These are phyloP conservation scores for Rhizoglyphus robini DNA, from an alignment of 1,140 invertebrate species.

Conservation along the genomic window DNA sequence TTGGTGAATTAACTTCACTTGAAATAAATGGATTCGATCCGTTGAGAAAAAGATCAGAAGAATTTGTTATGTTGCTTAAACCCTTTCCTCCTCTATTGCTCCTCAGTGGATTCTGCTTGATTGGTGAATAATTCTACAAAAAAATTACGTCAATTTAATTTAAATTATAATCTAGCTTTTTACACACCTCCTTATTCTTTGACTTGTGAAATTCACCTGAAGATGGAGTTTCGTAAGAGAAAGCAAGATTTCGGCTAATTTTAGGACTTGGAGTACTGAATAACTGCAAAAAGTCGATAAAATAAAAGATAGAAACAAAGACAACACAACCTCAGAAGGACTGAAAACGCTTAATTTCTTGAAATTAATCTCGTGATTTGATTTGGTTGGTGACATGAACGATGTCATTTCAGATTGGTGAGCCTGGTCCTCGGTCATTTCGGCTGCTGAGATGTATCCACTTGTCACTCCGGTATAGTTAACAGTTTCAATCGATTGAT, in stretches of 20 bases:
- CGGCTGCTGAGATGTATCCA: constrained; percentile 3
- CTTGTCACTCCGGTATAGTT: neutral
- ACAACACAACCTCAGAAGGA: neutral
- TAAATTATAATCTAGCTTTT: neutral
- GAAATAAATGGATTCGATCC: neutral
- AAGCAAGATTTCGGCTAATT: neutral
- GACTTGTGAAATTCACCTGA: neutral
- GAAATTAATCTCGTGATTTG: neutral
- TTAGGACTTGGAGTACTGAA: constrained; percentile 1
- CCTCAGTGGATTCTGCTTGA: neutral
- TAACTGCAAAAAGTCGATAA: neutral
- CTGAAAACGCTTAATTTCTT: neutral
- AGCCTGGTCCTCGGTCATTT: no score
- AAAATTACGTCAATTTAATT: neutral
- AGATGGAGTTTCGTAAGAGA: neutral
- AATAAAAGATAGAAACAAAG: neutral
- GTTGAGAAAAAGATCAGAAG: neutral
- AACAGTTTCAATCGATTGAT: neutral
- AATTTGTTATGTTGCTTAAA: neutral
- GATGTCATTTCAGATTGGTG: neutral
- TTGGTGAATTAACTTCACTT: neutral
- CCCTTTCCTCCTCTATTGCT: neutral
- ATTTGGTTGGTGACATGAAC: neutral
- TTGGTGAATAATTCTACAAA: constrained; percentile 1
- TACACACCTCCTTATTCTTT: constrained; percentile 5